A percentile compares a stretch with the other conserved stretches of the same genome.
phyloP scores from a whole-genome alignment of 2,888 invertebrate genomes.

The Euspilapteryx auroguttella region DNA sequence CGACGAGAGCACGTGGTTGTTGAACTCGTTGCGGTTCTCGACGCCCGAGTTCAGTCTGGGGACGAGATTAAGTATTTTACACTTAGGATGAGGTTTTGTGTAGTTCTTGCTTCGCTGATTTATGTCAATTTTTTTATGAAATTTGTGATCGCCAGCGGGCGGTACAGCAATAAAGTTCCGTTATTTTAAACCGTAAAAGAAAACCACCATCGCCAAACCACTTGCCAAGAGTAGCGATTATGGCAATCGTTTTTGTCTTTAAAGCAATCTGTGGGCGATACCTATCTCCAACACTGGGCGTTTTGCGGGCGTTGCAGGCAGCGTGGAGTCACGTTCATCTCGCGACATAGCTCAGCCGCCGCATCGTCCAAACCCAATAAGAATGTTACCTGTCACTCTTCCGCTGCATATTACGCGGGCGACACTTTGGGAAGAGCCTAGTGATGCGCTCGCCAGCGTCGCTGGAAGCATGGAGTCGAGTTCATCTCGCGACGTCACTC shows the following conservation, averaged over 20 bases:
- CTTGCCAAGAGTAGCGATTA: too few relatives aligned
- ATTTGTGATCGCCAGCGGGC: too few relatives aligned
- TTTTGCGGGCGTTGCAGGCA: constrained; percentile 37
- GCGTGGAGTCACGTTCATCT: constrained; percentile 30
- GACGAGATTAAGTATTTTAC: too few relatives aligned
- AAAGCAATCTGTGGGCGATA: too few relatives aligned
- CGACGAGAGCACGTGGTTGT: constrained; percentile 47
- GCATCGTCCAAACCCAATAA: constrained; percentile 31
- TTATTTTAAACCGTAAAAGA: too few relatives aligned
- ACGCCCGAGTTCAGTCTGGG: constrained; percentile 41
- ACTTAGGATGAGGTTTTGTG: too few relatives aligned
- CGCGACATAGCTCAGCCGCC: constrained; percentile 38
- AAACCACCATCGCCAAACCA: too few relatives aligned
- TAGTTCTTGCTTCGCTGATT: too few relatives aligned
- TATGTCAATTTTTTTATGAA: too few relatives aligned
- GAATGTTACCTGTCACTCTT: constrained; percentile 50
- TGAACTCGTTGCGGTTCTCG: constrained; percentile 55
- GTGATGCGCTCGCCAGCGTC: constrained; percentile 71
- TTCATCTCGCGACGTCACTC: background rate
- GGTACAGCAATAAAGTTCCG: too few relatives aligned
- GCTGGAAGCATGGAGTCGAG: background rate
- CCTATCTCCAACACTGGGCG: too few relatives aligned
- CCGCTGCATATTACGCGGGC: constrained; percentile 65
- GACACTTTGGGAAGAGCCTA: constrained; percentile 85
- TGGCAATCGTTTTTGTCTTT: too few relatives aligned